Evolutionary conservation across 2,888 invertebrate genomes (phyloP).

Genomic region (Heteromyza rotundicornis): DNA sequence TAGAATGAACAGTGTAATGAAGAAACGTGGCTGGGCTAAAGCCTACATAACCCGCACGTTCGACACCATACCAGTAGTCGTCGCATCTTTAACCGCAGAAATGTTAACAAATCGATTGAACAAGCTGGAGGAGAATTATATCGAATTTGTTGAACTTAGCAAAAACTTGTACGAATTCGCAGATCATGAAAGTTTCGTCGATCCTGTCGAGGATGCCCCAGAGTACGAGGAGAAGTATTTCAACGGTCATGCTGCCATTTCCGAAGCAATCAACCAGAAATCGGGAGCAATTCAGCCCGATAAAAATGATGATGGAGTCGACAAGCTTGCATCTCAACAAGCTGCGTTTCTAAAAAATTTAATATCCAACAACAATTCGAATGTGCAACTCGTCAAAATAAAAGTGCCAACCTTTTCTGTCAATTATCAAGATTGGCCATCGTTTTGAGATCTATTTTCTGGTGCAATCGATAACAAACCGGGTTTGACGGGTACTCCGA

Average conservation of each 20-base stretch:
- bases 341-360: not conserved
- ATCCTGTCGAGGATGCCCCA: not conserved
- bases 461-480: not conserved
- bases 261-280: not conserved
- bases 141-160: not conserved
- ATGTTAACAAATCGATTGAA: too few species aligned
- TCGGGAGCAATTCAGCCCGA: not conserved
- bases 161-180: not conserved
- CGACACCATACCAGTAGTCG: too few species aligned
- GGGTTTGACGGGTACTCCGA: not conserved
- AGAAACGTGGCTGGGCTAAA: too few species aligned
- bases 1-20: too few species aligned
- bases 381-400: not conserved
- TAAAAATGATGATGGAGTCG: not conserved
- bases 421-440: slow-evolving; percentile 1
- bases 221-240: slow-evolving; percentile 1
- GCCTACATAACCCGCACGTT: too few species aligned
- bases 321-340: not conserved
- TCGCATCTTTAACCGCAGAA: too few species aligned
- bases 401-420: not conserved
- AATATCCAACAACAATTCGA: not conserved
- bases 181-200: not conserved
- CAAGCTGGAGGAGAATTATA: not conserved
- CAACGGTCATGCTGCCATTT: not conserved
- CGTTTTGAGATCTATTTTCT: not conserved